Evolutionary conservation across 2,888 invertebrate genomes (phyloP).

Genomic region (Prosapia bicincta): DNA sequence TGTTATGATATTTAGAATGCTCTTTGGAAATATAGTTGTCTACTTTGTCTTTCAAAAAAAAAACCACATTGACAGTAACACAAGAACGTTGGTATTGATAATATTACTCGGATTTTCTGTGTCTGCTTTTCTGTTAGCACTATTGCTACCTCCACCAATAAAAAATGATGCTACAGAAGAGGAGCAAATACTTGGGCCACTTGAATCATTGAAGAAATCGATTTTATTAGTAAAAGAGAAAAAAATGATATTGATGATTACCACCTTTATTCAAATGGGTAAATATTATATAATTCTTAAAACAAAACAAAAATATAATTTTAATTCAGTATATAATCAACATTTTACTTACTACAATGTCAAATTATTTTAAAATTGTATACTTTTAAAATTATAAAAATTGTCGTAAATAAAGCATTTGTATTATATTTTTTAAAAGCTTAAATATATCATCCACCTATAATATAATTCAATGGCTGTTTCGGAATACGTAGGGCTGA

Average conservation of each 20-base stretch:
- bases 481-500: too few relatives aligned
- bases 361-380: too few relatives aligned
- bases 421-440: too few relatives aligned
- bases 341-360: too few relatives aligned
- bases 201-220: not conserved
- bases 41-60: slow-evolving; percentile 6
- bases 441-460: too few relatives aligned
- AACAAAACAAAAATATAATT: too few relatives aligned
- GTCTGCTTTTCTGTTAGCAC: not conserved
- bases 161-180: not conserved
- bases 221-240: not conserved
- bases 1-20: too few relatives aligned
- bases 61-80: not conserved
- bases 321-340: too few relatives aligned
- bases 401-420: too few relatives aligned
- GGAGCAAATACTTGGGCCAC: not conserved
- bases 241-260: slow-evolving; percentile 5
- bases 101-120: slow-evolving; percentile 10
- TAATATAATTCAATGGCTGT: too few relatives aligned
- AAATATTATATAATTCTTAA: not conserved
- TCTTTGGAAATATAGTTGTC: slow-evolving; percentile 16
- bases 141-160: not conserved
- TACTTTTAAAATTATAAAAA: too few relatives aligned
- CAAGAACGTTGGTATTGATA: not conserved
- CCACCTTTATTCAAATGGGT: slow-evolving; percentile 5